A percentile compares a stretch with the other conserved stretches of the same genome.
These are phyloP conservation scores for Elanus axillaris DNA, from an alignment of 2,113 vertebrate genomes.

Conservation along the genomic window DNA sequence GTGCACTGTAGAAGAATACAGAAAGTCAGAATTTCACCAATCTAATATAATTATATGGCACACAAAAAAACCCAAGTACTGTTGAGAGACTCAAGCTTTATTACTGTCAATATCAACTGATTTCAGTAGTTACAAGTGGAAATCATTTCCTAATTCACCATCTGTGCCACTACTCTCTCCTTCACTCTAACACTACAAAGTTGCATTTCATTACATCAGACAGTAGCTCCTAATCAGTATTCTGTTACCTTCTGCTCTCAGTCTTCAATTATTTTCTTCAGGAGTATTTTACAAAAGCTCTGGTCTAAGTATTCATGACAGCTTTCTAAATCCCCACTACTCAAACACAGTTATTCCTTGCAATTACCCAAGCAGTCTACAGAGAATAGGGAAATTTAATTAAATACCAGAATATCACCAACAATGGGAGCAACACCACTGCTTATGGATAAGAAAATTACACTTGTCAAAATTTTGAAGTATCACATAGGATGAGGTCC, in stretches of 20 bases:
- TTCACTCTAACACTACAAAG: not conserved
- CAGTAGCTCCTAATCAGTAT: not conserved
- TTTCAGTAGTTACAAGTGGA: constrained; percentile 42
- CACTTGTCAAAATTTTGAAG: not conserved
- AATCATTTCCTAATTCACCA: constrained; percentile 47
- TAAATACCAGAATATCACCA: not conserved
- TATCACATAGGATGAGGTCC: not conserved
- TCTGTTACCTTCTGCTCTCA: not conserved
- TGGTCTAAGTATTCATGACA: not conserved
- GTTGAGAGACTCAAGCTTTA: not conserved
- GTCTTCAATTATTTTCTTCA: not conserved
- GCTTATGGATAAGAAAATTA: not conserved
- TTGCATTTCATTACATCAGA: not conserved
- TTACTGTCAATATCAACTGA: constrained; percentile 16
- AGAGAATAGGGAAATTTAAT: not conserved
- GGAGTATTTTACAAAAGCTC: not conserved
- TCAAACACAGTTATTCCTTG: not conserved
- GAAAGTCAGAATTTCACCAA: not conserved
- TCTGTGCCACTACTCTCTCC: constrained; percentile 1
- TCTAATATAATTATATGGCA: not conserved
- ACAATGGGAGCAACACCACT: not conserved
- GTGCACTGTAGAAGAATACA: not conserved
- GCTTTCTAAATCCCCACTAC: not conserved
- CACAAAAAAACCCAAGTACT: not conserved
- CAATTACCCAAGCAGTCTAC: not conserved